Base-by-base conservation (phyloP, 2,113 vertebrate genomes). In the Corythornis madagascariensis region DNA sequence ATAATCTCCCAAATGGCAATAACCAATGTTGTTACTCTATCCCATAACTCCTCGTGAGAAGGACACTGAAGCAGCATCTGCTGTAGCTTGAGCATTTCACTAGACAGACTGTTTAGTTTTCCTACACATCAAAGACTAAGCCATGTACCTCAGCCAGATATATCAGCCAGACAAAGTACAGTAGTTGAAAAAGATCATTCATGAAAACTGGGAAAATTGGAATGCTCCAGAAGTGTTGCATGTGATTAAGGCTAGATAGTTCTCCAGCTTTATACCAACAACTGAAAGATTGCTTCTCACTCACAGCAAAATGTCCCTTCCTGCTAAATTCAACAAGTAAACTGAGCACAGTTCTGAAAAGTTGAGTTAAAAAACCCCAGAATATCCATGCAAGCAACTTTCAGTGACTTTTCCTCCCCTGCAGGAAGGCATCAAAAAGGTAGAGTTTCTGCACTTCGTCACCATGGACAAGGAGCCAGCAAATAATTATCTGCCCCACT, bases 1-100 rank as follows among this genome's bases (percentile, higher is more conserved):
- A 94, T 87, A 35, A 3, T 73, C 87, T 93, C 91, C 78, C 61
- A 87, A 90, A 87, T 70, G 70, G 72, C 92, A 88, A 52, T 77
- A 73, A 86, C 78, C 69, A 71, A 14, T 35, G 60, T 77, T 64
- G 43, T 88, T 92, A 86, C 81, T 89, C 22, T 83, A 45, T 64
- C 67, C 75, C 61, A 48, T 89, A 89, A 88, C 48, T 92, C 76
- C 89, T 95, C 1, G 0, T 43, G 81, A 83, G 63, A 52, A 88
- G 78, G 80, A 56, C 40, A 64, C 2, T 0, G 74, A 48, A 83
- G 86, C 80, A 88, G 48, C 43, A 64, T 69, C 90, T 88, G 61
- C 80, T 71, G 11, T 25, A 61, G 61, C 10, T 65, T 53, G 33
- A 79, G 33, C 9, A 3, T 87, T 96, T 92, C 60, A 50, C 92